A percentile compares a stretch with the other conserved stretches of the same genome.
Conservation (phyloP, 2,888 invertebrate species). For the Tinea pellionella region DNA sequence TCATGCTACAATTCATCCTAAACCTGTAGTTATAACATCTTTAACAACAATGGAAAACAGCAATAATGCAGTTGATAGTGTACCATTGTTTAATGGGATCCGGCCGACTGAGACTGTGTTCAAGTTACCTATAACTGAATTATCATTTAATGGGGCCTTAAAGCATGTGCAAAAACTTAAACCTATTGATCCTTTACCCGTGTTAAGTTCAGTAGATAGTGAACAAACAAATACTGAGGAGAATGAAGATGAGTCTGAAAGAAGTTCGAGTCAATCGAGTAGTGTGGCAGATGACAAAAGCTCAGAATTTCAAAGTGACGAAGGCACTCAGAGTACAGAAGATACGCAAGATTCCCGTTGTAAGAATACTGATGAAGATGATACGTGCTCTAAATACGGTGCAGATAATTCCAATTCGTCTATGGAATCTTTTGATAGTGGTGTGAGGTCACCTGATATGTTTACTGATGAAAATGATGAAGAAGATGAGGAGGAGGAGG, state of each 20-base stretch:
- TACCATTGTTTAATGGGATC: slow-evolving; percentile 48
- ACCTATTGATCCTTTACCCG: slow-evolving; percentile 55
- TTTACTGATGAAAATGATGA: slow-evolving; percentile 74
- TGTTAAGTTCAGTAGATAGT: slow-evolving; percentile 31
- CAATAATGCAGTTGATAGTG: slow-evolving; percentile 62
- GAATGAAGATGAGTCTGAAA: not conserved
- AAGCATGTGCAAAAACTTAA: slow-evolving; percentile 59
- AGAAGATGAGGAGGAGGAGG: slow-evolving; percentile 62
- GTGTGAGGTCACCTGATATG: slow-evolving; percentile 72
- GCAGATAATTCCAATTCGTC: slow-evolving; percentile 55
- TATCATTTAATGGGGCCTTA: slow-evolving; percentile 60
- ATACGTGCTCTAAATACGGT: slow-evolving; percentile 41
- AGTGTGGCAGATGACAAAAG: slow-evolving; percentile 23
- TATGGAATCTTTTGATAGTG: slow-evolving; percentile 59
- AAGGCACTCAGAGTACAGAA: slow-evolving; percentile 38
- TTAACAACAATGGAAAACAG: slow-evolving; percentile 59
- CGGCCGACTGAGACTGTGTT: slow-evolving; percentile 46
- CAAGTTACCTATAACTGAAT: slow-evolving; percentile 55
- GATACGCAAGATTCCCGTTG: slow-evolving; percentile 35
- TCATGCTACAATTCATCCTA: slow-evolving; percentile 20
- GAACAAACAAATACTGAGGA: not conserved
- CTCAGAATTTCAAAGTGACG: slow-evolving; percentile 22
- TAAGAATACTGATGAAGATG: slow-evolving; percentile 29
- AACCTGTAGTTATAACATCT: slow-evolving; percentile 54
- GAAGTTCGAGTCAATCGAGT: not conserved